These are phyloP conservation scores for Matsumyia berberina DNA, from an alignment of 2,888 invertebrate species.

Conservation along the genomic window DNA sequence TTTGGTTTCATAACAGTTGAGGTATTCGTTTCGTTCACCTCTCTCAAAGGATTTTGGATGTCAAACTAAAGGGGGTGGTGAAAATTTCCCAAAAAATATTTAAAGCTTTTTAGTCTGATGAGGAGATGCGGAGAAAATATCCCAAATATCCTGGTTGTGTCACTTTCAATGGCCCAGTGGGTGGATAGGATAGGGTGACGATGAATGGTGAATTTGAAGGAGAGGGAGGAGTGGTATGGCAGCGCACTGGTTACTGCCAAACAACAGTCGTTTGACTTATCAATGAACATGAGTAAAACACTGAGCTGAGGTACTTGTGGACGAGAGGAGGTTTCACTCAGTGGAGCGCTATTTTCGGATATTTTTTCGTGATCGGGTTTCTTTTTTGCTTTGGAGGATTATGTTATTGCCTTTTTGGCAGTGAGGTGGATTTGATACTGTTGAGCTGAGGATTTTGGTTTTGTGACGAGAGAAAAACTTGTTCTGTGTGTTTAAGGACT, in stretches of 20 bases:
- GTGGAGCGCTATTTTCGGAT: slow-evolving; percentile 41
- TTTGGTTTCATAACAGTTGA: slow-evolving; percentile 68
- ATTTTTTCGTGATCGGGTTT: slow-evolving; percentile 19
- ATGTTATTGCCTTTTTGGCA: slow-evolving; percentile 35
- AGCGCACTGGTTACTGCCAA: slow-evolving; percentile 32
- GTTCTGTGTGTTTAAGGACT: not conserved
- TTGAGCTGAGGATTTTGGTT: slow-evolving; percentile 28
- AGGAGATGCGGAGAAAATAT: slow-evolving; percentile 19
- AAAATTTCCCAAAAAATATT: slow-evolving; percentile 18
- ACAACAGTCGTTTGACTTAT: slow-evolving; percentile 66
- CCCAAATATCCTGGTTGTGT: slow-evolving; percentile 38
- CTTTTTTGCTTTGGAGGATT: slow-evolving; percentile 24
- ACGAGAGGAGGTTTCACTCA: slow-evolving; percentile 18
- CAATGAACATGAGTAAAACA: slow-evolving; percentile 69
- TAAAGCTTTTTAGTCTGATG: slow-evolving; percentile 2
- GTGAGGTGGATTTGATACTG: slow-evolving; percentile 14
- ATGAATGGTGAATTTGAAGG: slow-evolving; percentile 35
- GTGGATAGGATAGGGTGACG: slow-evolving; percentile 17
- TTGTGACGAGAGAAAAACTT: not conserved
- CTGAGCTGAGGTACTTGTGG: slow-evolving; percentile 45
- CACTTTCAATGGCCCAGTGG: not conserved
- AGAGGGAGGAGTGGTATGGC: not conserved
- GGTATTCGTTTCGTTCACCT: slow-evolving; percentile 9
- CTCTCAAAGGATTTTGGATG: not conserved
- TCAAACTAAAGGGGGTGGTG: not conserved